phyloP scores from a whole-genome alignment of 2,888 invertebrate species.

The Clostera curtula region DNA sequence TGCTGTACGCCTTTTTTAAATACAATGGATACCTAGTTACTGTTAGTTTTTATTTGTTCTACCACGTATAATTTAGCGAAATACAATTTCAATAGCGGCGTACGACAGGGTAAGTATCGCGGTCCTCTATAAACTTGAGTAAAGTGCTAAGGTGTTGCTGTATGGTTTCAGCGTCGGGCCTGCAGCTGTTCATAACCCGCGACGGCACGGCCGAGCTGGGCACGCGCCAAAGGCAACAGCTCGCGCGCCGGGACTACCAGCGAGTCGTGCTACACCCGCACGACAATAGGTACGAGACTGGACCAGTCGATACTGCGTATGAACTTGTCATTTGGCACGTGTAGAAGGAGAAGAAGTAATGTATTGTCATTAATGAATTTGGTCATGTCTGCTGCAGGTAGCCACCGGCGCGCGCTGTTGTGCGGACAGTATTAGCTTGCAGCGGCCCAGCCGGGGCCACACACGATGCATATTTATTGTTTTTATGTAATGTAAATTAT shows the following conservation, averaged over 20 bases:
- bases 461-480: conserved; percentile 55
- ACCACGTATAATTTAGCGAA: too few relatives aligned
- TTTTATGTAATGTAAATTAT: conserved; percentile 53
- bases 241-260: conserved; percentile 51
- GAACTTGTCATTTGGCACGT: too few relatives aligned
- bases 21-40: background rate
- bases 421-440: conserved; percentile 16
- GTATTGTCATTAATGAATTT: too few relatives aligned
- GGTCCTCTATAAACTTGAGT: too few relatives aligned
- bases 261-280: conserved; percentile 61
- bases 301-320: too few relatives aligned
- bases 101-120: too few relatives aligned
- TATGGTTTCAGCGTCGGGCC: conserved; percentile 81
- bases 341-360: too few relatives aligned
- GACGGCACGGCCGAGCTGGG: conserved; percentile 93
- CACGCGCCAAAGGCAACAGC: conserved; percentile 87
- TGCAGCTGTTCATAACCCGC: conserved; percentile 92
- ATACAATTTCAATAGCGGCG: too few relatives aligned
- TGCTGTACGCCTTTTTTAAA: too few relatives aligned
- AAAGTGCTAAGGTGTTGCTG: background rate
- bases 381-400: conserved; percentile 31
- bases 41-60: too few relatives aligned
- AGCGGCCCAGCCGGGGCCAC: conserved; percentile 15
- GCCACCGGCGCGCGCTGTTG: conserved; percentile 31
- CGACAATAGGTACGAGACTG: conserved; percentile 47